Evolutionary conservation across 2,113 vertebrate species (phyloP).

Genomic region (Ptychochromis oligacanthus): DNA sequence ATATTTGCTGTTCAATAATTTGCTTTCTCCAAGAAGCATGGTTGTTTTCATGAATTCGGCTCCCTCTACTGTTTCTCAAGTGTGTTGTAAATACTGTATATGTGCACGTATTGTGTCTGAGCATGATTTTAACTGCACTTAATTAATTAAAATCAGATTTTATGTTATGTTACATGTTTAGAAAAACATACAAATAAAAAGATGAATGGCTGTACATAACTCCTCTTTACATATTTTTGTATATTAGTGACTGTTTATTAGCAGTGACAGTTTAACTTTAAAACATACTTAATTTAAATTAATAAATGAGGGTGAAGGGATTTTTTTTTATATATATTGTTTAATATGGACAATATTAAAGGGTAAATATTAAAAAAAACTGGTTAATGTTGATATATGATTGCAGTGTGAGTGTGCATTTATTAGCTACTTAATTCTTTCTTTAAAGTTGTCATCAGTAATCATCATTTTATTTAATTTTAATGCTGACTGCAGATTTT

Average conservation of each 20-base stretch:
- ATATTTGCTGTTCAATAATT: background rate
- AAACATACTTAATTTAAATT: background rate
- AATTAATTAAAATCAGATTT: background rate
- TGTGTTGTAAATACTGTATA: background rate
- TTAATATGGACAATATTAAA: slow-evolving; percentile 6
- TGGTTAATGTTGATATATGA: background rate
- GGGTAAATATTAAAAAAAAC: background rate
- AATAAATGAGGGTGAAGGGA: background rate
- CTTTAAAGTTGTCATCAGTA: background rate
- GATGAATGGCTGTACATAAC: background rate
- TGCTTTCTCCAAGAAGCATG: background rate
- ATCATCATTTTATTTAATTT: background rate
- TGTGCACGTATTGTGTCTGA: slow-evolving; percentile 6
- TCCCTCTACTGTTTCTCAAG: background rate
- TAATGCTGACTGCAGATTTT: background rate
- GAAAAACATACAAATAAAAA: background rate
- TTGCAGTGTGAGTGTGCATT: background rate
- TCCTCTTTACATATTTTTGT: background rate
- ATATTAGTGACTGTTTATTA: background rate
- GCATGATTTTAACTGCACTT: background rate
- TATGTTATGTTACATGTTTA: background rate
- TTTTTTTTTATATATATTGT: too few relatives aligned
- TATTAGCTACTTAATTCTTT: background rate
- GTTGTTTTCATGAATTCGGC: background rate
- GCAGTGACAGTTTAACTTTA: background rate